Evolutionary conservation across 2,113 vertebrate species (phyloP).

Genomic region (Indri indri): DNA sequence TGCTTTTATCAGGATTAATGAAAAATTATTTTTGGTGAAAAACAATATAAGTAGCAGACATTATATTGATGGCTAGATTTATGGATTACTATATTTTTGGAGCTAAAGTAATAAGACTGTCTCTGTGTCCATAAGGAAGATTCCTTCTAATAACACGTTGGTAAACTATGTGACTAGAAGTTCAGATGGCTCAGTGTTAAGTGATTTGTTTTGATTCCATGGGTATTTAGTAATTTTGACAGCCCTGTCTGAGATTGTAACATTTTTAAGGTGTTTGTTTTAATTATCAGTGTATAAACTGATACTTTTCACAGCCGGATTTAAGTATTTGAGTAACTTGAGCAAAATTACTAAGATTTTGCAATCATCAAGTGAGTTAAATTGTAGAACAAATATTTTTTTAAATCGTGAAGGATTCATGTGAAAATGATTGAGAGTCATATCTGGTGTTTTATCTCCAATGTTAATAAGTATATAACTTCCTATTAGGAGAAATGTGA

Average conservation of each 20-base stretch:
- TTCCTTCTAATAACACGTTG: neutral
- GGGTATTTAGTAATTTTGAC: neutral
- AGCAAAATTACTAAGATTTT: neutral
- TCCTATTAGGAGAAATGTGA: neutral
- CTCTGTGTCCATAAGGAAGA: neutral
- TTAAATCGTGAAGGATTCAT: conserved; percentile 32
- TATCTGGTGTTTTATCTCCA: neutral
- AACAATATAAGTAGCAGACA: neutral
- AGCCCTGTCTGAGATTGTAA: neutral
- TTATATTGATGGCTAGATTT: neutral
- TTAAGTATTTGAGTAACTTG: neutral
- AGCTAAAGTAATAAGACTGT: neutral
- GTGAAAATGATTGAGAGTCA: neutral
- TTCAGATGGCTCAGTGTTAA: neutral
- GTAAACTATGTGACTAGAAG: neutral
- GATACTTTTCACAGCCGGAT: neutral
- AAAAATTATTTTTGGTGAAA: neutral
- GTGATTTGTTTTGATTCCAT: neutral
- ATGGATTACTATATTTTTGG: neutral
- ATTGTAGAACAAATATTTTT: neutral
- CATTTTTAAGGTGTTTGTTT: neutral
- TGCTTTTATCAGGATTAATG: neutral
- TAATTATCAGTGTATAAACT: neutral
- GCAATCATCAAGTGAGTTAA: neutral
- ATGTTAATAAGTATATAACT: neutral